phyloP scores from a whole-genome alignment of 1,140 invertebrate species.

The Pogonomyrmex californicus region DNA sequence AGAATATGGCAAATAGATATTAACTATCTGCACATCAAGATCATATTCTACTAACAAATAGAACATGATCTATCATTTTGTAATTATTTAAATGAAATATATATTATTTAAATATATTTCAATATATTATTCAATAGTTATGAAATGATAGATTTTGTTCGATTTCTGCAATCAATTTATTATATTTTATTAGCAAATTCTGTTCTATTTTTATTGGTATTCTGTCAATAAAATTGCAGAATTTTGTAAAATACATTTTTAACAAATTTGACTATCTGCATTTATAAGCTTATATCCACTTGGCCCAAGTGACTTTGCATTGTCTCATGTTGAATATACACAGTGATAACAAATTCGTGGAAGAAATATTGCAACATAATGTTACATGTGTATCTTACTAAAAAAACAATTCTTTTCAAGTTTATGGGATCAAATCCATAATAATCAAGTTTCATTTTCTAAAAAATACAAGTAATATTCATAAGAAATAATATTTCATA shows the following conservation, averaged over 20 bases:
- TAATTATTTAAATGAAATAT: background rate
- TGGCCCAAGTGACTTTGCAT: no score
- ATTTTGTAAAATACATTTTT: background rate
- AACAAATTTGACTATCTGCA: background rate
- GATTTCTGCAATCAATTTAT: background rate
- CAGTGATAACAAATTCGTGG: no score
- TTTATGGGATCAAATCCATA: no score
- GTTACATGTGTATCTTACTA: no score
- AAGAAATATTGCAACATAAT: no score
- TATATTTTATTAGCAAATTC: background rate
- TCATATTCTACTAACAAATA: background rate
- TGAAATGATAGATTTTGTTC: background rate
- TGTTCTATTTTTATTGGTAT: background rate
- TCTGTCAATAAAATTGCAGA: background rate
- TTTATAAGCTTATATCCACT: no score
- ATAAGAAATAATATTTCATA: no score
- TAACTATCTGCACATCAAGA: background rate
- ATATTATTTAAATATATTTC: background rate
- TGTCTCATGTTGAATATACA: no score
- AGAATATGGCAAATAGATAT: background rate
- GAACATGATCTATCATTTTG: background rate
- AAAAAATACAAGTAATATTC: no score
- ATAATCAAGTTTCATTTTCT: no score
- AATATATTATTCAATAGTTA: no score
- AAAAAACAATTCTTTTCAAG: no score